Conservation (phyloP, 2,888 invertebrate species). For the Azorinus chamasolen region DNA sequence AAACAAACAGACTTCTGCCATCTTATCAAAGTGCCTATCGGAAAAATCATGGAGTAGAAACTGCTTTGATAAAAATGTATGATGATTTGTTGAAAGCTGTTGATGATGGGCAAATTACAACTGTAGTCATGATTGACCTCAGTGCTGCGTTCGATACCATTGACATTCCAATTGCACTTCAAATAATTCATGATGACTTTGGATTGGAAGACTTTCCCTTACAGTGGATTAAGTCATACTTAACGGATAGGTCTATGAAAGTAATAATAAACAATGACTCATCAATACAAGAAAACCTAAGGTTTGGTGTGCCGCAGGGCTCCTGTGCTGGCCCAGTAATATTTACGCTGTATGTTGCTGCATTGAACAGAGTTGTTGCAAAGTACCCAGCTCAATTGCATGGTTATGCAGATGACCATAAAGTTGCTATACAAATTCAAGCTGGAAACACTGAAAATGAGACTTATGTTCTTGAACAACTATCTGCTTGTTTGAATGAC, state of each 20-base stretch:
- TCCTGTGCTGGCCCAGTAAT: constrained; percentile 44
- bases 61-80: constrained; percentile 44
- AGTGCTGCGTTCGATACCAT: constrained; percentile 50
- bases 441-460: constrained; percentile 26
- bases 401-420: constrained; percentile 41
- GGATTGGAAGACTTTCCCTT: constrained; percentile 28
- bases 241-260: constrained; percentile 32
- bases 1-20: constrained; percentile 31
- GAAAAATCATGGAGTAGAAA: constrained; percentile 40
- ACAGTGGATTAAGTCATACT: constrained; percentile 42
- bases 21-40: constrained; percentile 46
- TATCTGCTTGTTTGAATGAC: constrained; percentile 28
- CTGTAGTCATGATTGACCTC: constrained; percentile 50
- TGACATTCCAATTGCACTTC: constrained; percentile 36
- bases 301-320: constrained; percentile 43
- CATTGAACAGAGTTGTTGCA: constrained; percentile 32
- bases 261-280: constrained; percentile 15
- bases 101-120: constrained; percentile 15
- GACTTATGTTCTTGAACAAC: constrained; percentile 15
- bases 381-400: constrained; percentile 23
- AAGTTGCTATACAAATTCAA: constrained; percentile 34
- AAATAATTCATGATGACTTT: constrained; percentile 29
- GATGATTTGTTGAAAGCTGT: constrained; percentile 27
- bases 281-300: constrained; percentile 16
- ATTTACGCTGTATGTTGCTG: constrained; percentile 49